Evolutionary conservation across 1,140 invertebrate species (phyloP), one percentile per base, ranked within the genome.

Genomic region (Lycorma delicatula): DNA sequence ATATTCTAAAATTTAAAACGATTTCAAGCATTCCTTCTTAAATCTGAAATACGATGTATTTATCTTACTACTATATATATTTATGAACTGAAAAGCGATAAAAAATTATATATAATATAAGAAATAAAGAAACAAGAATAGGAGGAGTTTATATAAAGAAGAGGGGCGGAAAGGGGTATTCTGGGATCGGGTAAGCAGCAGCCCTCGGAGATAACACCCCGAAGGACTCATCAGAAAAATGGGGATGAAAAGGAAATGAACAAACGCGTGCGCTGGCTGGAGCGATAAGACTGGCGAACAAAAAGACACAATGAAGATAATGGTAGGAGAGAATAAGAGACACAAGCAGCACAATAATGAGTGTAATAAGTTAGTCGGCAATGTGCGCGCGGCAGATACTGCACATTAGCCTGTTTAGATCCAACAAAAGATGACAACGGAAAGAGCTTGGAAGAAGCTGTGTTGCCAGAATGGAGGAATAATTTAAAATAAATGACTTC

Each of bases 131-230:
- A n/a, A n/a, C n/a, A n/a, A n/a, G n/a, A n/a, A n/a, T n/a, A n/a
- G n/a, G n/a, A n/a, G n/a, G n/a, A n/a, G n/a, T n/a, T n/a, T n/a
- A n/a, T n/a, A n/a, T n/a, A n/a, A n/a, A n/a, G n/a, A n/a, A n/a
- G n/a, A n/a, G n/a, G n/a, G n/a, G n/a, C n/a, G n/a, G n/a, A n/a
- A n/a, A n/a, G n/a, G n/a, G n/a, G n/a, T n/a, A n/a, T n/a, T n/a
- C n/a, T n/a, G n/a, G n/a, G n/a, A n/a, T n/a, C n/a, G n/a, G n/a
- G n/a, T n/a, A n/a, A n/a, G n/a, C n/a, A n/a, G n/a, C n/a, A n/a
- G n/a, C n/a, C n/a, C n/a, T n/a, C n/a, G n/a, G 41, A 44, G 41
- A 44, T 44, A 44, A 44, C 41, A 44, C 41, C 41, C 41, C n/a
- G n/a, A 13, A 44, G 41, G 23, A 16, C 41, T 44, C 41, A 44